Evolutionary conservation across 2,797 vertebrate genomes (phyloP), one percentile per base, ranked within the genome.

Genomic region (Oryzias dopingdopingensis): DNA sequence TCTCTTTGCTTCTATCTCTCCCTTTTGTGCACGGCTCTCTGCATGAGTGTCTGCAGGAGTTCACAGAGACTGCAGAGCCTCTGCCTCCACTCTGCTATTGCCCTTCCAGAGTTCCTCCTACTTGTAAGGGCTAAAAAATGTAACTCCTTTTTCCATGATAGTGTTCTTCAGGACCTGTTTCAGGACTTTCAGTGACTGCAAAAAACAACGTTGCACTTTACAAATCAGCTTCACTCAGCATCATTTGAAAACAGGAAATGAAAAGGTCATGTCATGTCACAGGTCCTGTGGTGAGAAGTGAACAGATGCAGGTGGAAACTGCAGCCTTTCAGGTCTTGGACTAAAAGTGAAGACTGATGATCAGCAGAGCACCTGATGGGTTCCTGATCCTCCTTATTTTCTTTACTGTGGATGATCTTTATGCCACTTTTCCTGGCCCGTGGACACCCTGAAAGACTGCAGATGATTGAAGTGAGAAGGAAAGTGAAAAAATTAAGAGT

Each of bases 341-440:
- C 17, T 45, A 29, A 46, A 62, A 65, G 59, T 65, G 57, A 77
- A 72, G 78, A 80, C 51, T 37, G 76, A 78, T 75, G 78, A 70
- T 65, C 29, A 48, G 62, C 40, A 47, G 58, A 62, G 59, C 89
- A 98, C 97, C 96, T 98, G 93, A 99, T 98, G n/a, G 96, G 96
- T 68, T 99, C 97, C 88, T 98, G 97, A 86, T 99, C 97, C 78
- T 99, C 97, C 81, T 98, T 99, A 89, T 99, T 96, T 84, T 99
- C 96, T 87, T 98, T 99, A 86, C 96, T 98, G 92, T 98, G 96
- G 70, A 96, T 94, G 91, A 99, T 96, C 92, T 98, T 95, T 89
- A 99, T 96, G 64, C 97, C 96, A 53, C 96, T 98, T 86, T 98
- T 99, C 86, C 97, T 97, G 68, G 97, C 97, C 77, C 97, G 90